Conservation (phyloP, 2,113 vertebrate species). For the Ageneiosus marmoratus region DNA sequence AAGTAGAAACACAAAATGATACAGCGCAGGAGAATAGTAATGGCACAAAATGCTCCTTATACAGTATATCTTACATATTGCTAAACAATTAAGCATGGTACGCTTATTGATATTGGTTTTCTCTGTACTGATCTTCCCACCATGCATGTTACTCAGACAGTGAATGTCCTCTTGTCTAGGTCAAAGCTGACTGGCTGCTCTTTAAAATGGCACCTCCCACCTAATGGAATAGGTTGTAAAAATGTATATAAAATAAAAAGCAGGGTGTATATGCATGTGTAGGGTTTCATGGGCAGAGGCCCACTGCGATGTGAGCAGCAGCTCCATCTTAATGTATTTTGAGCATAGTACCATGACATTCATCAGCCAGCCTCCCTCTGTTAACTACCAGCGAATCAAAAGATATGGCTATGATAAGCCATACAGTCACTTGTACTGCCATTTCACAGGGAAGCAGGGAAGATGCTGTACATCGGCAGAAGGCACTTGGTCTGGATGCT, state of each 20-base stretch:
- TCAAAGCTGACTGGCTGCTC: constrained; percentile 7
- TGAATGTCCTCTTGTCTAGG: constrained; percentile 19
- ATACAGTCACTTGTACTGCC: not conserved
- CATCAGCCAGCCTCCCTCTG: not conserved
- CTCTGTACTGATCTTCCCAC: not conserved
- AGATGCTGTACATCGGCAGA: not conserved
- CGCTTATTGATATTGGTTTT: not conserved
- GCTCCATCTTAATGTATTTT: constrained; percentile 73
- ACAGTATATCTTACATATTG: not conserved
- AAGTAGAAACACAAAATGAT: not conserved
- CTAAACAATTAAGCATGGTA: not conserved
- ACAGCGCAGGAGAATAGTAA: not conserved
- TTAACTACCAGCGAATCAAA: not conserved
- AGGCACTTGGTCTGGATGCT: constrained; percentile 17
- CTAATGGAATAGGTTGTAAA: not conserved
- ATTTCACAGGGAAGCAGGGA: not conserved
- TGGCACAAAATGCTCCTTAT: not conserved
- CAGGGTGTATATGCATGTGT: constrained; percentile 51
- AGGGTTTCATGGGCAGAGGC: constrained; percentile 25
- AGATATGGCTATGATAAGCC: no score
- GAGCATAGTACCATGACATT: constrained; percentile 27
- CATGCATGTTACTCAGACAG: not conserved
- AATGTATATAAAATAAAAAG: constrained; percentile 43
- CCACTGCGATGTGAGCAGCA: constrained; percentile 62
- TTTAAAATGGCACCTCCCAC: constrained; percentile 30